These are phyloP conservation scores for Macrostomum lignano DNA, from an alignment of 1,140 invertebrate genomes.

Conservation along the genomic window DNA sequence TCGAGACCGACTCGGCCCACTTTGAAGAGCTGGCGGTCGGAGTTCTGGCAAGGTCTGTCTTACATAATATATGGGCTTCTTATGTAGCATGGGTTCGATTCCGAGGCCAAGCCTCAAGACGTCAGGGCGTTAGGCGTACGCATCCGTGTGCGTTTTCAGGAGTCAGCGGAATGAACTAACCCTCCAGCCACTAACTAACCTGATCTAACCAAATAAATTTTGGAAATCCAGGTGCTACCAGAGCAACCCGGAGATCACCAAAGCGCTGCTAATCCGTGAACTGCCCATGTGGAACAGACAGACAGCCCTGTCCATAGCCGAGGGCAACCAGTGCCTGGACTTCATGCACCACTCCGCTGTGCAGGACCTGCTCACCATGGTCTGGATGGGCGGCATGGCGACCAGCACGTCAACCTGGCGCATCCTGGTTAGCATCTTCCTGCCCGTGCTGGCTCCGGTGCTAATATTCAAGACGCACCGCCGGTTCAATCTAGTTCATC, in stretches of 20 bases:
- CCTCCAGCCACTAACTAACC: too few species aligned
- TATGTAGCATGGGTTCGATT: too few species aligned
- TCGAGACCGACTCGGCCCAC: background rate
- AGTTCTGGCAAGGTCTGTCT: conserved; percentile 18
- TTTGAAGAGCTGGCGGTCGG: conserved; percentile 14
- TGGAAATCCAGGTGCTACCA: too few species aligned
- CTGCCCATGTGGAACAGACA: conserved; percentile 12
- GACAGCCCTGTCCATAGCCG: conserved; percentile 15
- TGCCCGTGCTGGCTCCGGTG: background rate
- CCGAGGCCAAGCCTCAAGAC: too few species aligned
- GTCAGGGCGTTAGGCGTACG: too few species aligned
- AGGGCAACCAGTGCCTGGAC: conserved; percentile 15
- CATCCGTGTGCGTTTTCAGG: too few species aligned
- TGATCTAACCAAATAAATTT: too few species aligned
- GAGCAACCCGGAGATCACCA: conserved; percentile 13
- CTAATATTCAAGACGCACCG: too few species aligned
- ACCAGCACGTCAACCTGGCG: conserved; percentile 16
- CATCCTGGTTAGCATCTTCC: conserved; percentile 4
- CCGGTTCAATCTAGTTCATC: background rate
- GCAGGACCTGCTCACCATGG: conserved; percentile 18
- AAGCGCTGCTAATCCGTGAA: conserved; percentile 12
- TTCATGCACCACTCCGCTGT: conserved; percentile 20
- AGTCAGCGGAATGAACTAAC: too few species aligned
- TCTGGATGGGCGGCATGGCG: conserved; percentile 21
- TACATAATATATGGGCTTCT: too few species aligned